These are phyloP conservation scores for Naja naja DNA, from an alignment of 2,113 vertebrate species.

Conservation along the genomic window DNA sequence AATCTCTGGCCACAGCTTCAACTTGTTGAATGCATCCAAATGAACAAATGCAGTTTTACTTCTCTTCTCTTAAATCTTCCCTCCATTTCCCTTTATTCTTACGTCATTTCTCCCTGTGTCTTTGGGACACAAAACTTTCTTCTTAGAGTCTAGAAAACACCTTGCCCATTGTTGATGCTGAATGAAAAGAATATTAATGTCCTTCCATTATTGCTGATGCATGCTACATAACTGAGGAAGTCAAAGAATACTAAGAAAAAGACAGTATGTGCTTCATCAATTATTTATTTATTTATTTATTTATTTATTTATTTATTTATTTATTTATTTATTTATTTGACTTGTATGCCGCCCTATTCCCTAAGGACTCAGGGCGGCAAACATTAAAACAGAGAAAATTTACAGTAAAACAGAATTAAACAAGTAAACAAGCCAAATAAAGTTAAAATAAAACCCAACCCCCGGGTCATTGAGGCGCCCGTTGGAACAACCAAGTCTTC, in stretches of 20 bases:
- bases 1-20: too few relatives aligned
- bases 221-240: not conserved
- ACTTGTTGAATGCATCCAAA: not conserved
- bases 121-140: not conserved
- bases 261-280: not conserved
- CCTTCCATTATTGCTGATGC: not conserved
- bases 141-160: not conserved
- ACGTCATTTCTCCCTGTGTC: not conserved
- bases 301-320: too few relatives aligned
- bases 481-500: too few relatives aligned
- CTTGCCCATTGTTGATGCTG: not conserved
- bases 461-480: too few relatives aligned
- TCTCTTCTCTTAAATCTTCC: not conserved
- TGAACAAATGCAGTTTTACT: not conserved
- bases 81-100: not conserved
- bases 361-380: too few relatives aligned
- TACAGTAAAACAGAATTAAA: too few relatives aligned
- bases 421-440: too few relatives aligned
- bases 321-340: too few relatives aligned
- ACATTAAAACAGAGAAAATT: too few relatives aligned
- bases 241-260: not conserved
- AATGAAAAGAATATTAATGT: not conserved
- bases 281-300: too few relatives aligned
- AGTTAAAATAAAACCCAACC: too few relatives aligned
- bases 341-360: too few relatives aligned